These are phyloP conservation scores for Eueremaeus valkanovi DNA, from an alignment of 2,888 invertebrate genomes.

Conservation along the genomic window DNA sequence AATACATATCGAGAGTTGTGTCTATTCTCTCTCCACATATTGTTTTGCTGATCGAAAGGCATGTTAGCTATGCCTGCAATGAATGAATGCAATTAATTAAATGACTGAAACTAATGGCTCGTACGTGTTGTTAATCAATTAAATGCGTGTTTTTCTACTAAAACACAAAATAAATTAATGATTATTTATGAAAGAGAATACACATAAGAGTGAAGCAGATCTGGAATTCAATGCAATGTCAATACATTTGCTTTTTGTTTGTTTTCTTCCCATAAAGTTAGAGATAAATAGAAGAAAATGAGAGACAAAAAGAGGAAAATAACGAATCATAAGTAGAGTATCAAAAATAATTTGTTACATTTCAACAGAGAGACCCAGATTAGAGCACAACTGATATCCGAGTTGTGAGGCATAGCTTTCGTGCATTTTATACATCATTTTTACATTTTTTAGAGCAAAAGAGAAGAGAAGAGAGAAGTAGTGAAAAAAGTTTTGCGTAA, in stretches of 20 bases:
- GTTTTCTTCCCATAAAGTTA: background rate
- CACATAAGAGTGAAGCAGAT: background rate
- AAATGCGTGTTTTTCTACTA: background rate
- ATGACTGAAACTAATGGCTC: background rate
- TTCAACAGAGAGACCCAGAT: background rate
- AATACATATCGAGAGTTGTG: no score
- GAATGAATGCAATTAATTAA: conserved; percentile 18
- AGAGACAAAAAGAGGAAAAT: background rate
- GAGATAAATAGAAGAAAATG: background rate
- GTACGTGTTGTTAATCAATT: conserved; percentile 21
- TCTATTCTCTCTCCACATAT: background rate
- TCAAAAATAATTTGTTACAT: background rate
- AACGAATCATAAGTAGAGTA: background rate
- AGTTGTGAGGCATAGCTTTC: background rate
- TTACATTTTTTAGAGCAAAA: conserved; percentile 18
- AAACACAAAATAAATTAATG: conserved; percentile 12
- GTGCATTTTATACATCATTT: conserved; percentile 23
- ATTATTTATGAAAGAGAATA: background rate
- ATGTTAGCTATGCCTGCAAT: background rate
- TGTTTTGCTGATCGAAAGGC: background rate
- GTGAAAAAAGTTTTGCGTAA: conserved; percentile 6
- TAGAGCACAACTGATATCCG: background rate
- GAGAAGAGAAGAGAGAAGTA: background rate
- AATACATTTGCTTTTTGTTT: background rate
- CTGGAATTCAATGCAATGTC: background rate